Percentiles rank a stretch among this genome's conserved stretches.
Evolutionary conservation across 2,797 vertebrate species (phyloP).

Genomic region (Lepus oiostolus): DNA sequence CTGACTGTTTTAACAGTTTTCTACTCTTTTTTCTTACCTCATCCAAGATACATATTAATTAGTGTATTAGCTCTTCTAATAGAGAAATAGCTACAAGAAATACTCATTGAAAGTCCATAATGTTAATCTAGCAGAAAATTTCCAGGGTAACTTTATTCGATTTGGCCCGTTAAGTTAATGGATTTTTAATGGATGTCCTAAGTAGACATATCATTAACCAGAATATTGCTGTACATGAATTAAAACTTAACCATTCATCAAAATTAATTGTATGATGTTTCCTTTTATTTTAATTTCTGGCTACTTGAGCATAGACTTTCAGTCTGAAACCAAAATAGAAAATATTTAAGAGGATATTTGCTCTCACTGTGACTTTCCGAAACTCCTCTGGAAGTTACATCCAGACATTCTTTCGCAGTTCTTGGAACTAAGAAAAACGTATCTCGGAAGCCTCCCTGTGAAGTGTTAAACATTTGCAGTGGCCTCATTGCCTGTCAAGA

Average conservation of each 20-base stretch:
- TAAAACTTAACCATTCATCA: constrained; percentile 87
- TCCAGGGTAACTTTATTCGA: constrained; percentile 89
- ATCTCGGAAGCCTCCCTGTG: constrained; percentile 78
- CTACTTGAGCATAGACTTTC: constrained; percentile 85
- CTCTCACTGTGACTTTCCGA: constrained; percentile 78
- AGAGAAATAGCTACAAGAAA: constrained; percentile 86
- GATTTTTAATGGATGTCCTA: constrained; percentile 90
- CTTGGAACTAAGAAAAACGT: constrained; percentile 77
- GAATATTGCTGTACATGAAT: constrained; percentile 87
- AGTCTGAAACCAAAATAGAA: constrained; percentile 81
- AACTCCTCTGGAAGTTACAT: constrained; percentile 72
- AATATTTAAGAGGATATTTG: constrained; percentile 58
- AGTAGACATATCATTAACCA: constrained; percentile 88
- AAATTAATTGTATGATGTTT: constrained; percentile 87
- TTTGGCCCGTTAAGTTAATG: constrained; percentile 89
- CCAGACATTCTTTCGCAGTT: constrained; percentile 66
- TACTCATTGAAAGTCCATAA: constrained; percentile 89
- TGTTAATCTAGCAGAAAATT: constrained; percentile 89
- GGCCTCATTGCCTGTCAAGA: constrained; percentile 74
- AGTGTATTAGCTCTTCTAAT: constrained; percentile 86
- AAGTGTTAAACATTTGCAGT: constrained; percentile 81
- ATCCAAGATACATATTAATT: constrained; percentile 82
- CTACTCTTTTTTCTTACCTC: constrained; percentile 39
- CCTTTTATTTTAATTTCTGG: constrained; percentile 84
- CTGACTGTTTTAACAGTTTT: constrained; percentile 79